phyloP scores from a whole-genome alignment of 2,888 invertebrate species.

The Cotesia congregata region DNA sequence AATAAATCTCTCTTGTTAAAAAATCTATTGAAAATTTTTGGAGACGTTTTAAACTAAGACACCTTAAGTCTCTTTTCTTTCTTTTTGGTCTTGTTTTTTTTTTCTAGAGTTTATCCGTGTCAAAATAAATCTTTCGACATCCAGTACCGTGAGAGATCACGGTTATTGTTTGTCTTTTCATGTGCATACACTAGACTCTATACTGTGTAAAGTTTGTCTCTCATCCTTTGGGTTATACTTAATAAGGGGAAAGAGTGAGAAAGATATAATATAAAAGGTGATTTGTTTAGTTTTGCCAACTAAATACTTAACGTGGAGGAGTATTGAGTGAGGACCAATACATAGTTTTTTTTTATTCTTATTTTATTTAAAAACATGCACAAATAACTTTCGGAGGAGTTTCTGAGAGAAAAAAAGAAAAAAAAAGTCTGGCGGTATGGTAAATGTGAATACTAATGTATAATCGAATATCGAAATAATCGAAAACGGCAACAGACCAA shows the following conservation, averaged over 20 bases:
- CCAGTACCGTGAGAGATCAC: not conserved
- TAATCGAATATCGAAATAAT: no score
- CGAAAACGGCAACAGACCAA: no score
- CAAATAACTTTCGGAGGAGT: not conserved
- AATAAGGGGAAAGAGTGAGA: not conserved
- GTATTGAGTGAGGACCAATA: not conserved
- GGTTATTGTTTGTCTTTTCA: not conserved
- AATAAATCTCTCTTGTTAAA: not conserved
- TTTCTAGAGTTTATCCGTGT: not conserved
- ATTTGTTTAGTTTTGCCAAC: not conserved
- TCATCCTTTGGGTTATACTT: no score
- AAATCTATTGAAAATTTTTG: not conserved
- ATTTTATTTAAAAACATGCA: not conserved
- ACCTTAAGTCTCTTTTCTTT: not conserved
- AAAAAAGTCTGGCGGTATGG: no score
- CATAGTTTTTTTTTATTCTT: not conserved
- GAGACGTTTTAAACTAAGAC: slow-evolving; percentile 1
- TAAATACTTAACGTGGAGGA: not conserved
- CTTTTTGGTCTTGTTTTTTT: not conserved
- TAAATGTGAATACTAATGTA: no score
- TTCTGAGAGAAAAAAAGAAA: not conserved
- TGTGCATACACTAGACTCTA: not conserved
- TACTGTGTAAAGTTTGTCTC: no score
- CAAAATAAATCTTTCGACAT: not conserved
- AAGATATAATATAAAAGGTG: not conserved